Evolutionary conservation across 2,113 vertebrate genomes (phyloP), one percentile per base, ranked within the genome.

Genomic region (Edolisoma coerulescens): DNA sequence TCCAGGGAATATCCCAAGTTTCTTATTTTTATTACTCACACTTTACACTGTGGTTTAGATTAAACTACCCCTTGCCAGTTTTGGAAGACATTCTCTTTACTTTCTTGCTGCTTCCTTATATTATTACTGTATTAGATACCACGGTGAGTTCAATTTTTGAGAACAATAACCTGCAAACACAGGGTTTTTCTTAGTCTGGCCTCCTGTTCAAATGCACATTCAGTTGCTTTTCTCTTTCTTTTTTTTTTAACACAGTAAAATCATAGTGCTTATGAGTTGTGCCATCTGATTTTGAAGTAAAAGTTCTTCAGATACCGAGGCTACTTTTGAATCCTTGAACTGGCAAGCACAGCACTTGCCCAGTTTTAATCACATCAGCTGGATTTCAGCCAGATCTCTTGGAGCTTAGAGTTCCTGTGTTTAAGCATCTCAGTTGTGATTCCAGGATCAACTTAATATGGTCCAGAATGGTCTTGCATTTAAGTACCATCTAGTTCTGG

Each of bases 11-110:
- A n/a, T 75, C 93, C 89, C 47, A 63, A 54, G 71, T 73, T 97
- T 97, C 87, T 92, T 94, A 73, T 94, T 96, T 96, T 94, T 95
- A 87, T 97, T 97, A 95, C 93, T 93, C 83, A 89, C 67, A 86
- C 75, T 97, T 96, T 80, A 84, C 65, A 89, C 5, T 47, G 75
- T 96, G 57, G 53, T 96, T 98, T 96, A 94, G 71, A 84, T 54
- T 97, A 90, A 97, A 96, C 89, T 91, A 69, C 42, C 30, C 56
- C 71, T 96, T 96, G 44, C 61, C 23, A 81, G 61, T 68, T 97
- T 93, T 96, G 90, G 91, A 97, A 94, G 90, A 70, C 8, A 18
- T 79, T 95, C 32, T 67, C 41, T 69, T 91, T 90, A 84, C 17
- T 77, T 14, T 69, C 27, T 53, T 76, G 64, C 57, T 90, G 17